Evolutionary conservation across 2,113 vertebrate genomes (phyloP).

Genomic region (Etia nguti): DNA sequence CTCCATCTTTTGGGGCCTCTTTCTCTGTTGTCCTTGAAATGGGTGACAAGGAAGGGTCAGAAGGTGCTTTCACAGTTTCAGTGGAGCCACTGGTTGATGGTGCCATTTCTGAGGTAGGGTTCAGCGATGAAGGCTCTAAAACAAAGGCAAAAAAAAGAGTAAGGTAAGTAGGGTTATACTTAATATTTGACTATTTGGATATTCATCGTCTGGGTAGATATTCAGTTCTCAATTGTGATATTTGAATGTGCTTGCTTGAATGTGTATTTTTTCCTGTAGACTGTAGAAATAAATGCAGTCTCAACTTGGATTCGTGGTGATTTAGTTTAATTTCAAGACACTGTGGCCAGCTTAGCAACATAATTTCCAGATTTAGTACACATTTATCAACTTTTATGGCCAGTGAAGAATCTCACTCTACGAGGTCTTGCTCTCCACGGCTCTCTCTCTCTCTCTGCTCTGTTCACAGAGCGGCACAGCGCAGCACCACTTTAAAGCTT

Average conservation of each 20-base stretch:
- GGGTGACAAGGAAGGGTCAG: slow-evolving; percentile 10
- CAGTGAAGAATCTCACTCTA: neutral
- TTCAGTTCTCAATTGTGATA: neutral
- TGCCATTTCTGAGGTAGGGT: neutral
- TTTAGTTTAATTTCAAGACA: neutral
- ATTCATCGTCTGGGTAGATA: neutral
- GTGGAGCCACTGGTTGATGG: neutral
- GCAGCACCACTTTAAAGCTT: neutral
- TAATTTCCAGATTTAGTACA: neutral
- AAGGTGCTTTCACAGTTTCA: neutral
- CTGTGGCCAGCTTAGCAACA: neutral
- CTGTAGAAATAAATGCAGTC: neutral
- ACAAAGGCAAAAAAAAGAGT: neutral
- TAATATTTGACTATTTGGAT: neutral
- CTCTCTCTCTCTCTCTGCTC: neutral
- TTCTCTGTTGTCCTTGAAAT: neutral
- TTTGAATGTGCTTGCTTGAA: neutral
- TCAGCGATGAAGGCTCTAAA: neutral
- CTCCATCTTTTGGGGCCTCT: neutral
- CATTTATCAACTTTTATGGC: neutral
- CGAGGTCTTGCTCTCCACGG: neutral
- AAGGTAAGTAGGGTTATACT: neutral
- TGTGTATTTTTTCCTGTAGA: neutral
- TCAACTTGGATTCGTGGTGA: neutral
- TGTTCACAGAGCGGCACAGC: neutral